phyloP scores from a whole-genome alignment of 2,797 vertebrate genomes.

The Hypotaenidia philippensis region DNA sequence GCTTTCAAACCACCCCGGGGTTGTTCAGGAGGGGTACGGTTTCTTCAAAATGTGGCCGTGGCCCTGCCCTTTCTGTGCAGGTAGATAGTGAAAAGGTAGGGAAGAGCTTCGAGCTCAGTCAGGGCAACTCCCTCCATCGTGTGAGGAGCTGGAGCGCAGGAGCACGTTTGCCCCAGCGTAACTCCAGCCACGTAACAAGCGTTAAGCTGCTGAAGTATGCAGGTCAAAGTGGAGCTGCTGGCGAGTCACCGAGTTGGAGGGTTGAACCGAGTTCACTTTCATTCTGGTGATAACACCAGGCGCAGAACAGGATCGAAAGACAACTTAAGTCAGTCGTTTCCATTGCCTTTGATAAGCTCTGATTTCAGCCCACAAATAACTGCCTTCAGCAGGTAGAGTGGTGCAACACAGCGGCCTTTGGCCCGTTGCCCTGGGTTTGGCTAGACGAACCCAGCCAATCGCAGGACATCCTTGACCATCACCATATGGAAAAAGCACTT shows the following conservation, averaged over 20 bases:
- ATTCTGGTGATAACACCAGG: not conserved
- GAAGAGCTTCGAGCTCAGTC: not conserved
- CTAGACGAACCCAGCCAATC: too few species aligned
- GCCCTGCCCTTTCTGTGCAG: not conserved
- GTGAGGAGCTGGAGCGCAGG: accelerated
- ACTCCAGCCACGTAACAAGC: not conserved
- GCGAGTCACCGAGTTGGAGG: not conserved
- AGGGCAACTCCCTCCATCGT: accelerated
- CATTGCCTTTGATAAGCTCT: not conserved
- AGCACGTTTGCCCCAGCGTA: not conserved
- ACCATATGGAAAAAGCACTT: not conserved
- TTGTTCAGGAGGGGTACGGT: not conserved
- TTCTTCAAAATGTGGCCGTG: not conserved
- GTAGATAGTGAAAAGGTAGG: accelerated
- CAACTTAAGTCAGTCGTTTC: not conserved
- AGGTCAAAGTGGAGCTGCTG: not conserved
- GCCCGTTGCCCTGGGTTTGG: not conserved
- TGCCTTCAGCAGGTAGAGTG: not conserved
- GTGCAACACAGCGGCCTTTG: not conserved
- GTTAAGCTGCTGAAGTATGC: not conserved
- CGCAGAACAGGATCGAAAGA: not conserved
- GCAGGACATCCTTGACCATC: not conserved
- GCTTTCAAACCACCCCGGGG: not conserved
- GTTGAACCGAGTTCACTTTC: not conserved
- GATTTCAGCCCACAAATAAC: not conserved